Evolutionary conservation across 2,888 invertebrate species (phyloP).

Genomic region (Drosophila mulleri): DNA sequence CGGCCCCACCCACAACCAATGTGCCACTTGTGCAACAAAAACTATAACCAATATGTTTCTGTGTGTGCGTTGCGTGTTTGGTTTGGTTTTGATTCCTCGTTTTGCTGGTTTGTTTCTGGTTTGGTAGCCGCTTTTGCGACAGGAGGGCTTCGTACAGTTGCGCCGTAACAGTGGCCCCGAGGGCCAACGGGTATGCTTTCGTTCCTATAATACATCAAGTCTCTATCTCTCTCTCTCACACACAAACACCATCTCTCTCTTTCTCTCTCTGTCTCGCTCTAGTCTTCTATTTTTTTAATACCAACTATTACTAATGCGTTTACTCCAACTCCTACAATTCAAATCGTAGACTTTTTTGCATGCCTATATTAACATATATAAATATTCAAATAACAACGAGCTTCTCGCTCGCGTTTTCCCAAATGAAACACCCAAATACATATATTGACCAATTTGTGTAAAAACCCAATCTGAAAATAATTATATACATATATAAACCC

Average conservation of each 20-base stretch:
- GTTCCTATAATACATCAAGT: constrained; percentile 64
- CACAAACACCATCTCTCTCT: not conserved
- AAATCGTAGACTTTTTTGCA: constrained; percentile 66
- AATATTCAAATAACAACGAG: constrained; percentile 44
- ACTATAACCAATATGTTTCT: constrained; percentile 54
- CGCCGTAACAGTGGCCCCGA: constrained; percentile 83
- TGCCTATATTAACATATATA: constrained; percentile 59
- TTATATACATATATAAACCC: constrained; percentile 25
- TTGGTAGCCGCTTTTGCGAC: constrained; percentile 82
- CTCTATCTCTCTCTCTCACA: constrained; percentile 43
- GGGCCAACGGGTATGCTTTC: constrained; percentile 83
- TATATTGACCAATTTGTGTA: constrained; percentile 55
- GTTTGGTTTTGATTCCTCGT: constrained; percentile 65
- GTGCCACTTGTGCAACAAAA: constrained; percentile 43
- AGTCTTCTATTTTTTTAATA: constrained; percentile 42
- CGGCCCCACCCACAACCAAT: constrained; percentile 25
- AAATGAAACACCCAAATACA: constrained; percentile 14
- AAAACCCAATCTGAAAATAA: constrained; percentile 16
- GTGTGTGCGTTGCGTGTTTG: constrained; percentile 74
- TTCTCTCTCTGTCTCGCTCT: constrained; percentile 14
- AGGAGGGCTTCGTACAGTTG: constrained; percentile 83
- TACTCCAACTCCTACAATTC: constrained; percentile 31
- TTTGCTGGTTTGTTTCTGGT: constrained; percentile 53
- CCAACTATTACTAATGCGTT: constrained; percentile 21
- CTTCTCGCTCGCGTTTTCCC: constrained; percentile 23